Base-by-base conservation (phyloP, 1,140 invertebrate species). In the Hermatobates lingyangjiaoensis region DNA sequence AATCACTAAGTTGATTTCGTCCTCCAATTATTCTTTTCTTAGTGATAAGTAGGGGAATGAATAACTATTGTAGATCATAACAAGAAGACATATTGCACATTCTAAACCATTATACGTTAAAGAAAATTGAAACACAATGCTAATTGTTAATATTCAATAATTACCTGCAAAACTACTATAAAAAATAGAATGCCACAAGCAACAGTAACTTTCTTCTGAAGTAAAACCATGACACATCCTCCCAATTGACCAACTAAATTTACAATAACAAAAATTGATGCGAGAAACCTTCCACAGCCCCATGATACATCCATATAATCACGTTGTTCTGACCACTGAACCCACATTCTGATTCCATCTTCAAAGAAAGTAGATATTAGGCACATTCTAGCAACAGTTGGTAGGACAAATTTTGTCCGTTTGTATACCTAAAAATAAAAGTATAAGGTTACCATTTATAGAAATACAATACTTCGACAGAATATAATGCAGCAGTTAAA, bases 341-440 rank as follows among this genome's bases (percentile, higher is more conserved):
- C 83, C 81, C 89, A 98, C 96, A 99, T 99, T 55, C 96, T 78
- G 34, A 98, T 73, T 0, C 96, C 96, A 78, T 99, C 96, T 73
- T 99, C 96, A 26, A 99, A 74, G 71, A 99, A 99, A 58, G 96
- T 99, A 53, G 92, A 92, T 59, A 99, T 95, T n/a, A 99, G 76
- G 66, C 93, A 99, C 30, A 98, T 70, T 54, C 95, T 75, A 2
- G 95, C 95, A 47, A 97, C 71, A 54, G 93, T 95, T 21, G 96
- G 96, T 59, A 99, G 70, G 51, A 97, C 73, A 68, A 92, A 78
- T 69, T 98, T 97, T 45, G 86, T 81, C 70, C 88, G 83, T 60
- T 91, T 76, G 57, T 93, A 80, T 45, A 95, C 83, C 91, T 96
- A 66, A 28, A 70, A 65, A 52, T 53, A 55, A 54, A 61, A n/a